These are phyloP conservation scores for Microplitis demolitor DNA, from an alignment of 1,140 invertebrate species.

Conservation along the genomic window DNA sequence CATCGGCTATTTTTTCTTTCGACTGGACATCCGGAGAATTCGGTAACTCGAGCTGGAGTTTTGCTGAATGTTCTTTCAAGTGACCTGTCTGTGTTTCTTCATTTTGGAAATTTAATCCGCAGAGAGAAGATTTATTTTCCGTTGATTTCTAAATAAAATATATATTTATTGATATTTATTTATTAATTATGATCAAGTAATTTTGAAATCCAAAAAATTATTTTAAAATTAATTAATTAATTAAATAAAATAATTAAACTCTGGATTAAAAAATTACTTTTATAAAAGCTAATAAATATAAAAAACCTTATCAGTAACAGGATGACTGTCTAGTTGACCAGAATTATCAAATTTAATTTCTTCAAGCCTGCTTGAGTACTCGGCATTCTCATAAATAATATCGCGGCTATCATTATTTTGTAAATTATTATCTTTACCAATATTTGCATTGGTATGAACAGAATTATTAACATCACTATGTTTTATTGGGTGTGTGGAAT, in stretches of 20 bases:
- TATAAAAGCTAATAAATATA: not conserved
- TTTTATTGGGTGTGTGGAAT: slow-evolving; percentile 30
- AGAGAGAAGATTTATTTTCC: slow-evolving; percentile 38
- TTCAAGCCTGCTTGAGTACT: too few species aligned
- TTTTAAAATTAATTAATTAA: too few species aligned
- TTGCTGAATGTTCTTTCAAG: slow-evolving; percentile 47
- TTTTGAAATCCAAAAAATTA: too few species aligned
- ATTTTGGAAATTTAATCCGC: slow-evolving; percentile 34
- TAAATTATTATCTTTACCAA: not conserved
- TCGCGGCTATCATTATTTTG: too few species aligned
- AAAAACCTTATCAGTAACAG: too few species aligned
- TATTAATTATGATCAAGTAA: too few species aligned
- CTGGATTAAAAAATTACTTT: too few species aligned
- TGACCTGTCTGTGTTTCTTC: slow-evolving; percentile 40
- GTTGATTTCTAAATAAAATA: slow-evolving; percentile 31
- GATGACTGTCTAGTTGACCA: too few species aligned
- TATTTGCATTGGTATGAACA: not conserved
- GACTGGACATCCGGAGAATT: slow-evolving; percentile 5
- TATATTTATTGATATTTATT: too few species aligned
- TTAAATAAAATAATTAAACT: too few species aligned
- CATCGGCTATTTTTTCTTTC: slow-evolving; percentile 35
- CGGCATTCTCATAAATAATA: too few species aligned
- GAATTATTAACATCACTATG: not conserved
- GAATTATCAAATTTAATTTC: too few species aligned
- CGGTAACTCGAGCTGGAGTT: slow-evolving; percentile 28